These are phyloP conservation scores for Bugula neritina DNA, from an alignment of 2,888 invertebrate species.

Conservation along the genomic window DNA sequence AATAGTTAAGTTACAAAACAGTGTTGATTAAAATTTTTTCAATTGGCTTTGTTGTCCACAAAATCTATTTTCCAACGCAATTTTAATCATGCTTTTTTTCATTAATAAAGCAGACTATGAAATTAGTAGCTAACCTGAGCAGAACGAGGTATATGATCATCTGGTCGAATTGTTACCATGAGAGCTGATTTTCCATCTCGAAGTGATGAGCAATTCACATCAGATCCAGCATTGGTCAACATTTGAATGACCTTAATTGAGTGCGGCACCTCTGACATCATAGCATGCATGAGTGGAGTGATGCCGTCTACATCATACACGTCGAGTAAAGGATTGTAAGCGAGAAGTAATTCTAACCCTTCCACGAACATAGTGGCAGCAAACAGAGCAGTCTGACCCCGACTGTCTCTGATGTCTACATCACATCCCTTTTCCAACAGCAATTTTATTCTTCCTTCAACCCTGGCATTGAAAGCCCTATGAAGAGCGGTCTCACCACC, in stretches of 20 bases:
- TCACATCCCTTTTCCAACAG: conserved; percentile 11
- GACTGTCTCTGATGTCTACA: conserved; percentile 18
- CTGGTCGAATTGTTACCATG: conserved; percentile 9
- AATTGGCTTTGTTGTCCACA: too few relatives aligned
- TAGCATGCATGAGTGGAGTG: not conserved
- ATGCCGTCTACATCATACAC: conserved; percentile 4
- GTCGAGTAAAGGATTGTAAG: conserved; percentile 8
- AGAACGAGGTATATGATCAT: conserved; percentile 12
- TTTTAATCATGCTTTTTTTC: too few relatives aligned
- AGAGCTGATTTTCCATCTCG: not conserved
- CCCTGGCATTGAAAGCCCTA: not conserved
- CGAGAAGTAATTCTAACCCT: conserved; percentile 2
- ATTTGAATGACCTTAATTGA: not conserved
- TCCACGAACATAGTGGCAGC: not conserved
- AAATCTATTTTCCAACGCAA: too few relatives aligned
- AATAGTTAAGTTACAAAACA: too few relatives aligned
- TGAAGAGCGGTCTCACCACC: conserved; percentile 18
- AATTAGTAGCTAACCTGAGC: not conserved
- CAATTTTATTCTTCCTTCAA: not conserved
- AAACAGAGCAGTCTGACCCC: conserved; percentile 19
- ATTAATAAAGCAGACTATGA: too few relatives aligned
- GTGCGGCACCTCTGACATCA: conserved; percentile 5
- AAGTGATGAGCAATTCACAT: not conserved
- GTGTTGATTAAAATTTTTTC: too few relatives aligned
- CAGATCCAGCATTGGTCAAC: not conserved